phyloP scores from a whole-genome alignment of 2,797 vertebrate species.

The Gadopsis marmoratus region DNA sequence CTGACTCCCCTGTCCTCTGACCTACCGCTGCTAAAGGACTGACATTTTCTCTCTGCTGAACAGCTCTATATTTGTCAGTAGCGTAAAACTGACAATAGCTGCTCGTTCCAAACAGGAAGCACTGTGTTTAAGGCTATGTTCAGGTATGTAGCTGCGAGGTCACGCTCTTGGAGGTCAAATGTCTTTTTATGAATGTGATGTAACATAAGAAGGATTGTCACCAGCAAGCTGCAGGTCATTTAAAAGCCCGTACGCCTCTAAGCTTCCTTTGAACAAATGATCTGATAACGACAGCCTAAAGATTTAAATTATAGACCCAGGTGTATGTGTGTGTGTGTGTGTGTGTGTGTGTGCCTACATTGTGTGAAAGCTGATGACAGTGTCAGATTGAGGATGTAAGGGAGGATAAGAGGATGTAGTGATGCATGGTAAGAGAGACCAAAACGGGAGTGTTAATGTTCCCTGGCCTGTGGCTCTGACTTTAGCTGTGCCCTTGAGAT shows the following conservation, averaged over 20 bases:
- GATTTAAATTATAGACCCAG: constrained; percentile 64
- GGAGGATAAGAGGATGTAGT: constrained; percentile 60
- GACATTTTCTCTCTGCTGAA: constrained; percentile 57
- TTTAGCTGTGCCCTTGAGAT: constrained; percentile 81
- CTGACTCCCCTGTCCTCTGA: constrained; percentile 47
- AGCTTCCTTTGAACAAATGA: constrained; percentile 69
- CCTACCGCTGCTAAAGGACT: constrained; percentile 41
- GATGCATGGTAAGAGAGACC: constrained; percentile 67
- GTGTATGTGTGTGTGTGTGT: constrained; percentile 43
- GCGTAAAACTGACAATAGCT: constrained; percentile 45
- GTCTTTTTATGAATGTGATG: constrained; percentile 48
- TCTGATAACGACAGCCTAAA: constrained; percentile 70
- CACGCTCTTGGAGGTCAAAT: constrained; percentile 47
- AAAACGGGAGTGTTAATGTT: constrained; percentile 78
- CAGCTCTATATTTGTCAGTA: constrained; percentile 46
- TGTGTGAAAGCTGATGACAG: constrained; percentile 63
- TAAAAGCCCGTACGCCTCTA: constrained; percentile 35
- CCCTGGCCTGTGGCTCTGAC: constrained; percentile 65
- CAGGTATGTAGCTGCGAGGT: constrained; percentile 41
- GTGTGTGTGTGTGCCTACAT: constrained; percentile 38
- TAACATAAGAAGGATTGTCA: constrained; percentile 50
- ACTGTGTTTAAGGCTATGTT: constrained; percentile 29
- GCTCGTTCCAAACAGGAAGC: constrained; percentile 54
- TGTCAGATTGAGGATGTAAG: constrained; percentile 53
- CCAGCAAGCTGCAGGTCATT: constrained; percentile 23